These are phyloP conservation scores for Thymelicus acteon DNA, from an alignment of 2,888 invertebrate genomes.

Conservation along the genomic window DNA sequence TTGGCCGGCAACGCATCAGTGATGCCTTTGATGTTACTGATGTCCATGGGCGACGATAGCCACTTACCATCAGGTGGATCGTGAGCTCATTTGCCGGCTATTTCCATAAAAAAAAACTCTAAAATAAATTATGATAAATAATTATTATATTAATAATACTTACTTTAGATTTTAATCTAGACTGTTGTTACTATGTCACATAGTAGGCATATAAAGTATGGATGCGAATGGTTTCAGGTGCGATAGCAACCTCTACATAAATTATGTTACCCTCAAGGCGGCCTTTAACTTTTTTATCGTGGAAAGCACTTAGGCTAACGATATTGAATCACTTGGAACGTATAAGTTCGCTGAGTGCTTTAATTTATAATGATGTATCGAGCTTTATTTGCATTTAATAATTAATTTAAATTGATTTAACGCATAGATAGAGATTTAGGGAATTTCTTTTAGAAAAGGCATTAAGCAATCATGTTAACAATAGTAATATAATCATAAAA, in stretches of 20 bases:
- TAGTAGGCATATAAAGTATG: neutral
- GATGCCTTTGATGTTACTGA: too few species aligned
- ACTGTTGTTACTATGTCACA: neutral
- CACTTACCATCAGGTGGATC: too few species aligned
- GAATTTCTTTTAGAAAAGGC: too few species aligned
- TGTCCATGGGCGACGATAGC: too few species aligned
- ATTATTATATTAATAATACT: too few species aligned
- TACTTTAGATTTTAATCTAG: too few species aligned
- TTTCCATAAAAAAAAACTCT: too few species aligned
- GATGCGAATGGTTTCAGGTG: neutral
- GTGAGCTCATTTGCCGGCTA: too few species aligned
- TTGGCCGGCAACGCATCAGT: too few species aligned
- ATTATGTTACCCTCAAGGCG: slow-evolving; percentile 22
- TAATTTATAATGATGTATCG: slow-evolving; percentile 24
- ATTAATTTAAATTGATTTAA: slow-evolving; percentile 19
- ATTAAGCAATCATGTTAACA: too few species aligned
- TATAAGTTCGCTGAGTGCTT: slow-evolving; percentile 21
- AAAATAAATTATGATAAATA: too few species aligned
- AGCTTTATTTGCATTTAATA: neutral
- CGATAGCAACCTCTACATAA: slow-evolving; percentile 10
- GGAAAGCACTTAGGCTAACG: slow-evolving; percentile 25
- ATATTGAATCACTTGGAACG: slow-evolving; percentile 26
- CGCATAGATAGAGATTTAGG: neutral
- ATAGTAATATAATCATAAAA: too few species aligned
- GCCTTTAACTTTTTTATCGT: slow-evolving; percentile 26